Conservation (phyloP, 2,113 vertebrate species). For the Pygoscelis antarcticus region DNA sequence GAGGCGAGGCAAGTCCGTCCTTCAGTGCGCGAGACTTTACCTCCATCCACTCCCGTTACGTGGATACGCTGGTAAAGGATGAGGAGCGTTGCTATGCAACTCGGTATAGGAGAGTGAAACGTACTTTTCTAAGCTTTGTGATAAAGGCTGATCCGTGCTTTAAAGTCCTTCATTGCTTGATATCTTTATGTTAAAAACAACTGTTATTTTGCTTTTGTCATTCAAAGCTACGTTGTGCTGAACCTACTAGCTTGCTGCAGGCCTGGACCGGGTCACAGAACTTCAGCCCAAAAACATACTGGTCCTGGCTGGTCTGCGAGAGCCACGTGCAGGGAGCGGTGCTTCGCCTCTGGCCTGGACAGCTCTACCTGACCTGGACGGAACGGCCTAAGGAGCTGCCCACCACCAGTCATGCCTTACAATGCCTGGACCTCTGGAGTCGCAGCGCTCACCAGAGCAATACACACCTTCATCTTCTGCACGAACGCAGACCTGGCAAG, state of each 20-base stretch:
- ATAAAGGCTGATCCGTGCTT: not conserved
- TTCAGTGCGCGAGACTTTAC: not conserved
- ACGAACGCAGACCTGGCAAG: not conserved
- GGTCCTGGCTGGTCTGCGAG: not conserved
- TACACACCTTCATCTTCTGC: not conserved
- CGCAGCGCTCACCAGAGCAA: not conserved
- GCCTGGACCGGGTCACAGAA: not conserved
- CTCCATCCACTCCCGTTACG: not conserved
- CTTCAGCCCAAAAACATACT: not conserved
- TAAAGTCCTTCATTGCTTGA: not conserved
- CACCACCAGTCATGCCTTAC: not conserved
- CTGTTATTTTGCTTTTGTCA: not conserved
- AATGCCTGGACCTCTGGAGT: not conserved
- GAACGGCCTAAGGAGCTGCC: fast-evolving
- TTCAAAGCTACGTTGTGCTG: not conserved
- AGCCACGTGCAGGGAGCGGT: fast-evolving
- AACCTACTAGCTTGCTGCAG: not conserved
- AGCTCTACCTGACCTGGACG: not conserved
- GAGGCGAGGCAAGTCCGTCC: not conserved
- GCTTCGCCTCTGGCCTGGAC: not conserved
- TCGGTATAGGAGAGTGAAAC: not conserved
- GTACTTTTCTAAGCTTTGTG: not conserved
- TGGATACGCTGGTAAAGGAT: not conserved
- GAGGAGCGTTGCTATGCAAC: slow-evolving; percentile 12
- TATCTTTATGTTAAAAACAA: not conserved